Percentiles rank a stretch among this genome's conserved stretches.
Evolutionary conservation across 2,797 vertebrate species (phyloP).

Genomic region (Callimico goeldii): DNA sequence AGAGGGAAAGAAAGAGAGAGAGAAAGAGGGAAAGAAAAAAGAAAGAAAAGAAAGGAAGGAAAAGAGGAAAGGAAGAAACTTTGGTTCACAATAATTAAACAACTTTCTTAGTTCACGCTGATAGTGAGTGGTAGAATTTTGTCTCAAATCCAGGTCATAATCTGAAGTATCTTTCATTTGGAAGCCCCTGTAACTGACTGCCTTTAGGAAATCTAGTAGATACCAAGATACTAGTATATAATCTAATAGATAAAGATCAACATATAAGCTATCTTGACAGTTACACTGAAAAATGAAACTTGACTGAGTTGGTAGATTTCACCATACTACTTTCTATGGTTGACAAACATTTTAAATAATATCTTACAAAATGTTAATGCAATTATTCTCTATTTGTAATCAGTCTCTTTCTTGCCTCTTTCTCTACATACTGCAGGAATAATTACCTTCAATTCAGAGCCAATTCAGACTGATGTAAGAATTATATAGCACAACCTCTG

Average conservation of each 20-base stretch:
- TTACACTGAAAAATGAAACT: background rate
- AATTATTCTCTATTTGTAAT: background rate
- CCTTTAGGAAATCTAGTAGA: background rate
- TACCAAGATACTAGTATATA: background rate
- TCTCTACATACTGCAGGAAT: background rate
- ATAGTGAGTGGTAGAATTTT: background rate
- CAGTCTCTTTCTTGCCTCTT: background rate
- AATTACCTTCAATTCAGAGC: background rate
- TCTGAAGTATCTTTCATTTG: background rate
- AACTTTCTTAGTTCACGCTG: background rate
- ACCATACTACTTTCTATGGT: background rate
- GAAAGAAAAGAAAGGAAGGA: rapidly evolving
- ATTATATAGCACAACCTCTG: background rate
- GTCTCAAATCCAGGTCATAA: background rate
- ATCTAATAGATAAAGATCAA: background rate
- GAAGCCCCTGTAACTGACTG: background rate
- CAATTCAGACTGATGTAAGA: background rate
- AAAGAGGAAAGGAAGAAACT: too few species aligned
- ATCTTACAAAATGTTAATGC: background rate
- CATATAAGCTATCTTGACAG: background rate
- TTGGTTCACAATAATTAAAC: background rate
- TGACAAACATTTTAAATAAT: background rate
- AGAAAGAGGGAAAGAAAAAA: too few species aligned
- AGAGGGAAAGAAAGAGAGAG: rapidly evolving
- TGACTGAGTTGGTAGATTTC: background rate